Conservation (phyloP, 2,888 invertebrate genomes). For the Monopis laevigella region DNA sequence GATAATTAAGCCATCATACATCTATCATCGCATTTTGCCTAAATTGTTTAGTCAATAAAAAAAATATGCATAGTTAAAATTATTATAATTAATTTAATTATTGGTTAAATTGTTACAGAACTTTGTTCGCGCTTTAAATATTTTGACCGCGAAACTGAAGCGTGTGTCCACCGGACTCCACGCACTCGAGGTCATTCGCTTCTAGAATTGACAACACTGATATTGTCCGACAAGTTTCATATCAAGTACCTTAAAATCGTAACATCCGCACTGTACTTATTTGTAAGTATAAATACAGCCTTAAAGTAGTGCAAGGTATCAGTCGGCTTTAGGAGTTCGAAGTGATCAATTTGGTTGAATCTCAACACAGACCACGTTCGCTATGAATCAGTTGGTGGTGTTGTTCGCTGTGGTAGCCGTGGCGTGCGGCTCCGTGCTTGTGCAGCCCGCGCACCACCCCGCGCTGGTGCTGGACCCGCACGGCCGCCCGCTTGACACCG, state of each 20-base stretch:
- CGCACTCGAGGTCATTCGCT: conserved; percentile 45
- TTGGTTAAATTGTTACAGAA: too few species aligned
- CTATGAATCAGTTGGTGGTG: conserved; percentile 67
- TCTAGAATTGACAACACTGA: conserved; percentile 45
- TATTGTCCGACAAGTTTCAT: conserved; percentile 43
- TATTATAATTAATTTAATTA: too few species aligned
- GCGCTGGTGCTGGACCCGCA: conserved; percentile 55
- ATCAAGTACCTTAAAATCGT: conserved; percentile 28
- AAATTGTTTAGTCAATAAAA: too few species aligned
- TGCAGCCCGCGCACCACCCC: conserved; percentile 53
- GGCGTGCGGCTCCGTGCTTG: conserved; percentile 62
- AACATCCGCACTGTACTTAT: conserved; percentile 25
- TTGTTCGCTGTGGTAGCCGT: conserved; percentile 70
- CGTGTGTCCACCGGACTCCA: conserved; percentile 37
- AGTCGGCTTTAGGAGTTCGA: conserved; percentile 42
- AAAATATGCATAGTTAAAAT: too few species aligned
- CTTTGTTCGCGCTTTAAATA: conserved; percentile 9
- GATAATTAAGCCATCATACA: too few species aligned
- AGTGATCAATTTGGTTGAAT: conserved; percentile 30
- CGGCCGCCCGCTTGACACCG: conserved; percentile 59
- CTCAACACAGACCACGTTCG: conserved; percentile 31
- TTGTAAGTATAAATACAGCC: conserved; percentile 55
- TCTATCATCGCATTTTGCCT: too few species aligned
- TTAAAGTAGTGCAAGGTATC: conserved; percentile 31
- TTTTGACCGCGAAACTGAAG: conserved; percentile 40